Base-by-base conservation (phyloP, 2,113 vertebrate species). In the Australoheros scitulus region DNA sequence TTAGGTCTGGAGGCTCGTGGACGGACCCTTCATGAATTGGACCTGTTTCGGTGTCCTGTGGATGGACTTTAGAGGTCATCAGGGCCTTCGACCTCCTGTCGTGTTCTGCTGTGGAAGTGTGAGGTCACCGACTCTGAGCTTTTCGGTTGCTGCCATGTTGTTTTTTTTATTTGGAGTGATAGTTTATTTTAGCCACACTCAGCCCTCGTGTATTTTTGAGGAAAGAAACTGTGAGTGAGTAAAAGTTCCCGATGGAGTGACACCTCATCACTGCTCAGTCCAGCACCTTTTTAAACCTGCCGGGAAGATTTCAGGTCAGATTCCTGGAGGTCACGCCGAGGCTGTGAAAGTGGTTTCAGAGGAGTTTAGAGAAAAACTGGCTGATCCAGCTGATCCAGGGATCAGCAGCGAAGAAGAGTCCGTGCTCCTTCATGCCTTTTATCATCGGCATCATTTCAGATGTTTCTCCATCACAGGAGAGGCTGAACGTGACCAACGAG, bases 31-130 rank as follows among this genome's bases (percentile, higher is more conserved):
- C 14, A 15, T 47, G 13, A 5, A 15, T 15, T 22, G 10, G n/a
- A 57, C 56, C 11, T 17, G 50, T 52, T 52, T 17, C 15, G 0
- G 63, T 10, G 36, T 65, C n/a, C 4, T 1, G 8, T 11, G 22
- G 38, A 68, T 0, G 0, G 29, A 61, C 29, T 17, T 18, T 3
- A 7, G 47, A 2, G 18, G 20, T 6, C 9, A 20, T 18, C 18
- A 3, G 6, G 3, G 6, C 18, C 52, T 55, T 18, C 7, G 7
- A 18, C 18, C 52, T 9, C n/a, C 11, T 22, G 10, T 65, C 5
- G n/a, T 65, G 63, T 3, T 24, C 36, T 43, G 20, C 60, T 36
- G 61, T 15, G 61, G 61, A 17, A 64, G n/a, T 0, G 1, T 43
- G 36, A 24, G 13, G 13, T 11, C 0, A 24, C 1, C n/a, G 8